These are phyloP conservation scores for Oceanites oceanicus DNA, from an alignment of 2,113 vertebrate species.

Conservation along the genomic window DNA sequence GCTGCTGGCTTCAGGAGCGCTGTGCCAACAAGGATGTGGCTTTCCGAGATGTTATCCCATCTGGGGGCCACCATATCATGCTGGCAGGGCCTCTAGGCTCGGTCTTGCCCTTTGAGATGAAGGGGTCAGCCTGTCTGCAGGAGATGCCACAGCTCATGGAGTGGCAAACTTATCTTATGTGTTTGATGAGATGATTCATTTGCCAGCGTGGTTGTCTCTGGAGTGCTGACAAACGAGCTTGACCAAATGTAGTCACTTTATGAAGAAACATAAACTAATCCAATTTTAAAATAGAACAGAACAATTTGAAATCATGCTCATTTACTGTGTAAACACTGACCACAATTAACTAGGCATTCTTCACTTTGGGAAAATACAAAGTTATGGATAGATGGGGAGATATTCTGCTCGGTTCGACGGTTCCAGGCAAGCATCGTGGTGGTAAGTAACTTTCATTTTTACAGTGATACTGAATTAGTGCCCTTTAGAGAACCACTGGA, in stretches of 20 bases:
- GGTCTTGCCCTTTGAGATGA: not conserved
- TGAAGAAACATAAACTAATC: not conserved
- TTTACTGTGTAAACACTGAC: conserved; percentile 17
- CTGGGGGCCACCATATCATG: not conserved
- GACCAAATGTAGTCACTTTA: not conserved
- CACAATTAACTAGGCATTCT: not conserved
- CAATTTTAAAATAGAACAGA: not conserved
- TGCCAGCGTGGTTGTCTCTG: not conserved
- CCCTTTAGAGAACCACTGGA: conserved; percentile 34
- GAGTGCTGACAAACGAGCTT: not conserved
- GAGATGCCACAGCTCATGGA: not conserved
- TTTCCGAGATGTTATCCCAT: not conserved
- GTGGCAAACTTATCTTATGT: not conserved
- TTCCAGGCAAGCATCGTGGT: not conserved
- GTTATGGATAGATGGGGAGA: not conserved
- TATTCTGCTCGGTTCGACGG: not conserved
- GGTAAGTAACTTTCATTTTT: not conserved
- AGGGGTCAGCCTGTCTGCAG: not conserved
- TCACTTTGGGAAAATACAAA: not conserved
- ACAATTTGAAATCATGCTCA: not conserved
- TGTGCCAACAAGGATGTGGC: not conserved
- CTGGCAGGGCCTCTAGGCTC: not conserved
- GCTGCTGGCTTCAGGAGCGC: not conserved
- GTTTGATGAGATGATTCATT: not conserved
- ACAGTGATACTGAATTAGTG: not conserved